These are phyloP conservation scores for Silurus aristotelis DNA, from an alignment of 2,797 vertebrate genomes.

Conservation along the genomic window DNA sequence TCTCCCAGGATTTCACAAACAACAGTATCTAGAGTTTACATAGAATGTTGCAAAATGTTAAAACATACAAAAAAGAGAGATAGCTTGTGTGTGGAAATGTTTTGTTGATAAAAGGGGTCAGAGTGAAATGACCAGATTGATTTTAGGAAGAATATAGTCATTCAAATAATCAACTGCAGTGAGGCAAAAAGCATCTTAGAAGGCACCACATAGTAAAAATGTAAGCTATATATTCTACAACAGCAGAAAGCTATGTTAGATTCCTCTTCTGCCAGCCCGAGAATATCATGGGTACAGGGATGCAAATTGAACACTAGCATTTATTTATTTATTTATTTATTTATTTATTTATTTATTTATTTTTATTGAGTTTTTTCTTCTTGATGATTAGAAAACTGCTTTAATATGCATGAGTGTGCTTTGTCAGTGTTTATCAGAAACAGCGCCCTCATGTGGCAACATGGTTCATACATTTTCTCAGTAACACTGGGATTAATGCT, in stretches of 20 bases:
- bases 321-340: too few relatives aligned
- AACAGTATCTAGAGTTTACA: neutral
- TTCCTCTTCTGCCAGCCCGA: neutral
- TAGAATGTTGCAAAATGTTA: neutral
- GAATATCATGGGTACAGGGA: neutral
- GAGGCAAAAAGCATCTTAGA: neutral
- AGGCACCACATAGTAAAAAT: neutral
- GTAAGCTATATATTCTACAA: neutral
- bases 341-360: too few relatives aligned
- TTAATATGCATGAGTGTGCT: neutral
- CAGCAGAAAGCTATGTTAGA: neutral
- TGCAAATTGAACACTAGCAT: neutral
- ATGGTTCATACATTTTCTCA: neutral
- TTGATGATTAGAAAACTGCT: neutral
- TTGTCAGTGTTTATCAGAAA: neutral
- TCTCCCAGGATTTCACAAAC: neutral
- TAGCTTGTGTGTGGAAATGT: neutral
- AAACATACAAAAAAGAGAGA: neutral
- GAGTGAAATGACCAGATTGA: neutral
- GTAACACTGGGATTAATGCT: neutral
- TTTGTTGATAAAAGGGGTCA: neutral
- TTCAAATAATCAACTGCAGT: neutral
- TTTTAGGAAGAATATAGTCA: neutral
- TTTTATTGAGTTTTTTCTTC: neutral
- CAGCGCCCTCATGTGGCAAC: slow-evolving; percentile 40